Base-by-base conservation (phyloP, 1,140 invertebrate species). In the Agrilus planipennis region DNA sequence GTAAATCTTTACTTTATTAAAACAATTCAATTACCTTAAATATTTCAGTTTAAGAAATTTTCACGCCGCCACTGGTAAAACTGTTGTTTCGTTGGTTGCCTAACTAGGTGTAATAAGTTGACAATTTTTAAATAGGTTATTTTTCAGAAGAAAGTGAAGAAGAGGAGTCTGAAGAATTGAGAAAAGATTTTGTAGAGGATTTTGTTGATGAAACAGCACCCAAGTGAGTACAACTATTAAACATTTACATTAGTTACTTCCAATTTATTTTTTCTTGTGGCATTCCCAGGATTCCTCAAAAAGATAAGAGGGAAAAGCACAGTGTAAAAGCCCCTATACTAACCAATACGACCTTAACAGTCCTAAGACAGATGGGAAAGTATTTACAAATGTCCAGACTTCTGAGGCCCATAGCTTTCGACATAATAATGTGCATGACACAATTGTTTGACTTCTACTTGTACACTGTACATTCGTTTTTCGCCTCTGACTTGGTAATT, bases 361-460 rank as follows among this genome's bases (percentile, higher is more conserved):
- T 99, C 2, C 63, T 98, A 16, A 71, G 93, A 51, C 80, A 95
- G 38, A 92, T 92, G 62, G 94, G 94, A 49, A 81, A 85, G 46
- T 88, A 87, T 59, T 70, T 98, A 40, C 89, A 95, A 64, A 95
- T 98, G 78, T 91, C 91, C 61, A 75, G 79, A 54, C 71, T 94
- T 34, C 68, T 98, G 16, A 80, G 87, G 41, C 86, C 90, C 15
- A 93, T 97, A 41, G 84, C 92, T 0, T 79, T 86, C 52, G 87
- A 93, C 63, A 89, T 97, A 4, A 78, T 95, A 10, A 72, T 78
- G 46, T 81, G 83, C 44, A 89, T 97, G 74, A 84, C 85, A 50
- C 88, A 98, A 54, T 69, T 99, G 32, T 93, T 94, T 63, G 92
- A 99, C 53, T 91, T 90, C 57, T 98, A 96, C 63, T 77, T 93